Percentiles rank a stretch among this genome's conserved stretches.
phyloP scores from a whole-genome alignment of 2,888 invertebrate species.

The Labia minor region DNA sequence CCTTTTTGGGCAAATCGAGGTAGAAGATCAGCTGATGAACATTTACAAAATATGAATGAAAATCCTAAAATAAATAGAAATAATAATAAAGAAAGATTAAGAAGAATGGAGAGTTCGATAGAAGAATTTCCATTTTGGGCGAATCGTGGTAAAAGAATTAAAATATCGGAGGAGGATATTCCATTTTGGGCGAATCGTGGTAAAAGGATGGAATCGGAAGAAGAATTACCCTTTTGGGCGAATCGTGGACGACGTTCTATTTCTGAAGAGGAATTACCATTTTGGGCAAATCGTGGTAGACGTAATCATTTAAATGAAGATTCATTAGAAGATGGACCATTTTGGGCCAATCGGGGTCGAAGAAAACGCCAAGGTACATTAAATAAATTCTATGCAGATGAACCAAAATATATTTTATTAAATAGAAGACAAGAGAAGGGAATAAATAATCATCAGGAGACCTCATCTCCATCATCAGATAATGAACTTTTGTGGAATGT shows the following conservation, averaged over 20 bases:
- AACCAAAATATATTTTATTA: constrained; percentile 45
- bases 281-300: constrained; percentile 32
- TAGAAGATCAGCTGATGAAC: not conserved
- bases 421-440: constrained; percentile 18
- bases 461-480: not conserved
- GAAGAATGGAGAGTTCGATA: not conserved
- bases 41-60: not conserved
- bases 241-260: constrained; percentile 21
- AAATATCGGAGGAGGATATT: not conserved
- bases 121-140: constrained; percentile 16
- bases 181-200: constrained; percentile 18
- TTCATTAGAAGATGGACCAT: constrained; percentile 33
- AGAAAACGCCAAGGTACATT: constrained; percentile 23
- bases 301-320: constrained; percentile 29
- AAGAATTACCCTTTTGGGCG: constrained; percentile 17
- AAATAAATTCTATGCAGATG: constrained; percentile 40
- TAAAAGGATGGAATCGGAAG: not conserved
- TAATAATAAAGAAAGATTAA: not conserved
- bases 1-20: constrained; percentile 18
- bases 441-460: not conserved
- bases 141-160: not conserved
- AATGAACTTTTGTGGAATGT: constrained; percentile 24
- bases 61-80: not conserved
- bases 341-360: constrained; percentile 44
- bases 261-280: constrained; percentile 26